Percentiles rank a stretch among this genome's conserved stretches.
These are phyloP conservation scores for roundworm (Caenorhabditis elegans) DNA, from an alignment of 1,140 invertebrate species.

Conservation along the genomic window DNA sequence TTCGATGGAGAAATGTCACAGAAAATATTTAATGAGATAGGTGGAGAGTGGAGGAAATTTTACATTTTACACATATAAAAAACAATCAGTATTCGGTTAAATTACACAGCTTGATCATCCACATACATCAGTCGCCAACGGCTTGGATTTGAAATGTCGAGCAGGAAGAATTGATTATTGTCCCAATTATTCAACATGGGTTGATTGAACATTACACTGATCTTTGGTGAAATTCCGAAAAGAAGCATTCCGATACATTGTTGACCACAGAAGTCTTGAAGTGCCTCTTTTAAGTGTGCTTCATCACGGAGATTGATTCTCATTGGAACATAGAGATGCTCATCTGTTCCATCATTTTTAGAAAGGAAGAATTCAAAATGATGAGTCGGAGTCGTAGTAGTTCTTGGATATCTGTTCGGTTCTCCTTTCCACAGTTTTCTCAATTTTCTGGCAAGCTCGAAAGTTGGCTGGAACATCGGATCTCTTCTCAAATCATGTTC, in stretches of 20 bases:
- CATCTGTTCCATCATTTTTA: background rate
- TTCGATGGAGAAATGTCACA: background rate
- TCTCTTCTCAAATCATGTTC: background rate
- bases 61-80: too few species aligned
- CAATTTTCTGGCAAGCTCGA: background rate
- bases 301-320: background rate
- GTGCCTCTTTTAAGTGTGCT: background rate
- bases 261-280: background rate
- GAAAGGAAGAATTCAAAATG: conserved; percentile 1
- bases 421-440: background rate
- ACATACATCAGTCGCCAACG: background rate
- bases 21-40: background rate
- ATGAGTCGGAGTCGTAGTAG: background rate
- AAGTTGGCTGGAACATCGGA: background rate
- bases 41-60: background rate
- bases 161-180: conserved; percentile 8
- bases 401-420: background rate
- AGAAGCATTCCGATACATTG: background rate
- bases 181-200: background rate
- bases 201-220: background rate
- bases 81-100: too few species aligned
- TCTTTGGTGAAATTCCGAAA: background rate
- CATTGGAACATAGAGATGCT: background rate
- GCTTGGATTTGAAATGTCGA: background rate
- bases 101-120: background rate